Conservation (phyloP, 2,797 vertebrate species). For the Valencia hispanica region DNA sequence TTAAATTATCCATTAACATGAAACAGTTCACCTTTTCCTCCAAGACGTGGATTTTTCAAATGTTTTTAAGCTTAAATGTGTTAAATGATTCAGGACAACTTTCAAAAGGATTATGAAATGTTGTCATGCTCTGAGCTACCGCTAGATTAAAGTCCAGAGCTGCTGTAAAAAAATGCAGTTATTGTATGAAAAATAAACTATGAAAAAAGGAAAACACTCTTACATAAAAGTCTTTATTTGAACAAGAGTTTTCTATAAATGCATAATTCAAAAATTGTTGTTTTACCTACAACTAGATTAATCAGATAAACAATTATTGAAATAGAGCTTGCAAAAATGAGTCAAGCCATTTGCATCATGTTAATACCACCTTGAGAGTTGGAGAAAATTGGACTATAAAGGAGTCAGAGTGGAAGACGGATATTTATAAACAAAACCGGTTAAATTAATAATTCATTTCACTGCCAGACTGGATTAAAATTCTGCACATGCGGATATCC, state of each 20-base stretch:
- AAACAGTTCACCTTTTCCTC: background rate
- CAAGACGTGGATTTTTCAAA: slow-evolving; percentile 42
- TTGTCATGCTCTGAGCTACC: slow-evolving; percentile 6
- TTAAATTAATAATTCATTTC: slow-evolving; percentile 71
- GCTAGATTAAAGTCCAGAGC: slow-evolving; percentile 22
- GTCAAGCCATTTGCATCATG: slow-evolving; percentile 39
- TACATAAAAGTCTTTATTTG: background rate
- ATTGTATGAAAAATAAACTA: background rate
- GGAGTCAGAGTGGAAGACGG: slow-evolving; percentile 47
- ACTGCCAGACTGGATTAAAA: slow-evolving; percentile 62
- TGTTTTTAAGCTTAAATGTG: slow-evolving; percentile 35
- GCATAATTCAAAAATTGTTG: slow-evolving; percentile 7
- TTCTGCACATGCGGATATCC: slow-evolving; percentile 57
- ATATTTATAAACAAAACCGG: slow-evolving; percentile 60
- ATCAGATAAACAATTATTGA: slow-evolving; percentile 21
- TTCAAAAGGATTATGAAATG: slow-evolving; percentile 23
- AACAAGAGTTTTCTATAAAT: slow-evolving; percentile 15
- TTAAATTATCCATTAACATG: slow-evolving; percentile 19
- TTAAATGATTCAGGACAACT: slow-evolving; percentile 59
- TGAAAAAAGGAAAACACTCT: background rate
- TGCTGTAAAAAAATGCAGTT: background rate
- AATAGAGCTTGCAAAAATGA: slow-evolving; percentile 15
- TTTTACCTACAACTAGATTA: slow-evolving; percentile 13
- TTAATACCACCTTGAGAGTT: slow-evolving; percentile 45
- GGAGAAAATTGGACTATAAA: slow-evolving; percentile 54